Percentiles rank a stretch among this genome's conserved stretches.
Evolutionary conservation across 2,113 vertebrate species (phyloP).

Genomic region (Phocoena phocoena): DNA sequence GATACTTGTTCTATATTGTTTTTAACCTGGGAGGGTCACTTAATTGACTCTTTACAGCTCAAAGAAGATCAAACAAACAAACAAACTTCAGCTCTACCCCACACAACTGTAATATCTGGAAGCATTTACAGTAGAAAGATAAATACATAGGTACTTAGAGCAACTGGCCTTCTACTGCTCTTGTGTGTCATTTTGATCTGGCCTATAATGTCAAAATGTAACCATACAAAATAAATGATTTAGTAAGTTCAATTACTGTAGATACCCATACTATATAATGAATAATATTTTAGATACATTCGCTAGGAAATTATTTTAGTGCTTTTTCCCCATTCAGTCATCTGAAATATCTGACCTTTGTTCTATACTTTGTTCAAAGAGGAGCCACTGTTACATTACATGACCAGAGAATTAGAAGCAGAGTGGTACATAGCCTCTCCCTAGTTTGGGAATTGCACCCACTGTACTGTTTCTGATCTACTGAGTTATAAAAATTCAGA

Average conservation of each 20-base stretch:
- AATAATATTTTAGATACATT: conserved; percentile 43
- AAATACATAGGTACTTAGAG: neutral
- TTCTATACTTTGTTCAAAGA: neutral
- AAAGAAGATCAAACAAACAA: neutral
- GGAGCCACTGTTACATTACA: neutral
- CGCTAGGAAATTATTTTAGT: conserved; percentile 29
- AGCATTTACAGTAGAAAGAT: neutral
- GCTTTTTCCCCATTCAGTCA: neutral
- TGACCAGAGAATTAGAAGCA: neutral
- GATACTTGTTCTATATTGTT: neutral
- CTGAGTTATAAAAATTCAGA: neutral
- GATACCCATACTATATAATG: neutral
- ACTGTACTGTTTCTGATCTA: neutral
- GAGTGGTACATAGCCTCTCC: neutral
- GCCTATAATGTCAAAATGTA: neutral
- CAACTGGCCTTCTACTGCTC: neutral
- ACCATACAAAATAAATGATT: conserved; percentile 37
- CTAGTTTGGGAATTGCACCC: neutral
- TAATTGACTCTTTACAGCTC: neutral
- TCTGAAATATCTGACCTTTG: conserved; percentile 41
- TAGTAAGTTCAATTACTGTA: neutral
- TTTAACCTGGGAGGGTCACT: neutral
- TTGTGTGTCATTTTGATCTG: neutral
- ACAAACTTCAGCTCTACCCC: neutral
- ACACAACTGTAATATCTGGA: neutral